A percentile compares a stretch with the other conserved stretches of the same genome.
phyloP scores from a whole-genome alignment of 2,888 invertebrate genomes.

The Archaeoteleia sp. region DNA sequence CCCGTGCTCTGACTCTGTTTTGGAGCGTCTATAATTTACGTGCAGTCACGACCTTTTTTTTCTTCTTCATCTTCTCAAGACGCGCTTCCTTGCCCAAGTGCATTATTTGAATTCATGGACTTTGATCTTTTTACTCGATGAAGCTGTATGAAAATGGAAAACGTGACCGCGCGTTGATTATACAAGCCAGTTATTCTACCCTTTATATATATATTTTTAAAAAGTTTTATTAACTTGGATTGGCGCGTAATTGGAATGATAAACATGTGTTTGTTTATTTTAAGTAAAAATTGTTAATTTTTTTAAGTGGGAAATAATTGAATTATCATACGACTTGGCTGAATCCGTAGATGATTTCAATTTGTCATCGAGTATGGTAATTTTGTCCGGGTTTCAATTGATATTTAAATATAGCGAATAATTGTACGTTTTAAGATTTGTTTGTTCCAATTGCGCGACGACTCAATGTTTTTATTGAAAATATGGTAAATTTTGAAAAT shows the following conservation, averaged over 20 bases:
- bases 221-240: conserved; percentile 21
- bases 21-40: neutral
- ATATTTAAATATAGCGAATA: no score
- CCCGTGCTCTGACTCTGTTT: conserved; percentile 3
- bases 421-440: no score
- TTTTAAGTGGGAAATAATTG: no score
- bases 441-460: conserved; percentile 20
- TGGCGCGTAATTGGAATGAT: conserved; percentile 22
- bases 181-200: conserved; percentile 3
- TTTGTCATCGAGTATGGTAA: no score
- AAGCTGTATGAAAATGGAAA: neutral
- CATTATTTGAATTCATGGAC: no score
- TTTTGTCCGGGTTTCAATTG: no score
- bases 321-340: no score
- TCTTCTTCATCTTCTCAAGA: no score
- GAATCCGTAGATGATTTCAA: no score
- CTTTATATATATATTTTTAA: neutral
- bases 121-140: neutral
- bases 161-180: conserved; percentile 35
- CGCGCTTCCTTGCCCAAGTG: no score
- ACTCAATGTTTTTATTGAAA: conserved; percentile 1
- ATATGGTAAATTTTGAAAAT: neutral
- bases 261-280: conserved; percentile 1
- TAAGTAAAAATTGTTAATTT: neutral
- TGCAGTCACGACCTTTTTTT: conserved; percentile 2